A percentile compares a stretch with the other conserved stretches of the same genome.
These are phyloP conservation scores for Prinia subflava DNA, from an alignment of 2,113 vertebrate species.

Conservation along the genomic window DNA sequence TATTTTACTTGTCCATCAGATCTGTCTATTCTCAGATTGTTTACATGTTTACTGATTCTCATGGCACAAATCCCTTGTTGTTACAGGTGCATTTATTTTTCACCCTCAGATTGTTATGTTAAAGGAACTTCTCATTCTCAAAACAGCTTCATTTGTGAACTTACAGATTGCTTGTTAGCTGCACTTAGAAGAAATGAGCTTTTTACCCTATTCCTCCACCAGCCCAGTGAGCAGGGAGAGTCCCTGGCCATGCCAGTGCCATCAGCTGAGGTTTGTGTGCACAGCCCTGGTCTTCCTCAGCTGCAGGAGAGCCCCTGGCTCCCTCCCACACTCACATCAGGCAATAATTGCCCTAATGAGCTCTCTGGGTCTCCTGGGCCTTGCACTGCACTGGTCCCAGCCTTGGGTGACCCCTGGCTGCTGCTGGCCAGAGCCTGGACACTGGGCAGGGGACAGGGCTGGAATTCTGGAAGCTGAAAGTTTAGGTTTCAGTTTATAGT, in stretches of 20 bases:
- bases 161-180: background rate
- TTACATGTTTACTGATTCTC: background rate
- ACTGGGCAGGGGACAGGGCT: background rate
- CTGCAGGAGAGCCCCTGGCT: background rate
- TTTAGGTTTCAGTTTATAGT: background rate
- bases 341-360: background rate
- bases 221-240: background rate
- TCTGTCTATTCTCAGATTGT: too few relatives aligned
- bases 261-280: background rate
- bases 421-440: background rate
- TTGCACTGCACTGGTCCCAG: fast-evolving
- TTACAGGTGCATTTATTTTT: background rate
- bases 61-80: background rate
- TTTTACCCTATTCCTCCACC: too few relatives aligned
- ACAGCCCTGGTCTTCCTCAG: too few relatives aligned
- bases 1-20: background rate
- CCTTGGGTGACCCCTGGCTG: background rate
- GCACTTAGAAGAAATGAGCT: background rate
- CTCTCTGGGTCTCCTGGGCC: background rate
- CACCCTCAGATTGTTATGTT: background rate
- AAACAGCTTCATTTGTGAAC: background rate
- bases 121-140: background rate
- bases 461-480: background rate
- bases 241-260: background rate
- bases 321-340: background rate